Evolutionary conservation across 2,888 invertebrate species (phyloP).

Genomic region (Hylaea fasciaria): DNA sequence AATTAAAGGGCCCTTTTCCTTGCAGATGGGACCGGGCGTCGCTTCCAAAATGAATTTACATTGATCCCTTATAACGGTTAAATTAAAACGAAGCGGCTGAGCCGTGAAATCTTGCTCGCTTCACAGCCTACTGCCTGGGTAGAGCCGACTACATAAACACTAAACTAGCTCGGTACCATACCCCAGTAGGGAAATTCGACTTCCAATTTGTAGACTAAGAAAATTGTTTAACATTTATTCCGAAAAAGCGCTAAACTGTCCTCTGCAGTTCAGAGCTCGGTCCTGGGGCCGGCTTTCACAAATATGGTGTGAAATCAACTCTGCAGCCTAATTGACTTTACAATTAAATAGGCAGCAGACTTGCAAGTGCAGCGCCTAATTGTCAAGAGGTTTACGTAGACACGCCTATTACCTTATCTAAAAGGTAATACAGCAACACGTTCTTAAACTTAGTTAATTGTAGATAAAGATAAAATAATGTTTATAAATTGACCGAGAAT

Average conservation of each 20-base stretch:
- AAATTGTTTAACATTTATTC: slow-evolving; percentile 5
- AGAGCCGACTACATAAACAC: background rate
- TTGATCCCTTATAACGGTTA: slow-evolving; percentile 51
- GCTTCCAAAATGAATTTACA: slow-evolving; percentile 53
- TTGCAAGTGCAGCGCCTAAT: slow-evolving; percentile 25
- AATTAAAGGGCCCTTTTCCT: slow-evolving; percentile 29
- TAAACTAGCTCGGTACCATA: too few species aligned
- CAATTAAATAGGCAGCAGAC: slow-evolving; percentile 21
- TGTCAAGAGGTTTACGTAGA: slow-evolving; percentile 21
- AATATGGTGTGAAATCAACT: slow-evolving; percentile 42
- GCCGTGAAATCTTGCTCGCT: slow-evolving; percentile 60
- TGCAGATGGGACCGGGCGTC: slow-evolving; percentile 12
- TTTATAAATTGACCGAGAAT: slow-evolving; percentile 1
- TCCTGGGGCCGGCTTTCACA: slow-evolving; percentile 47
- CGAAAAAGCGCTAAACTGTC: slow-evolving; percentile 1
- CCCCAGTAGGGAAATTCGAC: background rate
- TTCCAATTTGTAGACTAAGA: background rate
- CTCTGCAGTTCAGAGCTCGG: background rate
- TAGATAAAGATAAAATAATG: background rate
- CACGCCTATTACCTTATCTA: slow-evolving; percentile 27
- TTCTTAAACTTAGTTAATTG: slow-evolving; percentile 8
- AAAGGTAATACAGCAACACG: slow-evolving; percentile 13
- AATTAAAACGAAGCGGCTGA: slow-evolving; percentile 52
- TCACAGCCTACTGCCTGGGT: slow-evolving; percentile 49
- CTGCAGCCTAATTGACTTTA: slow-evolving; percentile 32